Evolutionary conservation across 2,797 vertebrate genomes (phyloP).

Genomic region (Malurus splendens): DNA sequence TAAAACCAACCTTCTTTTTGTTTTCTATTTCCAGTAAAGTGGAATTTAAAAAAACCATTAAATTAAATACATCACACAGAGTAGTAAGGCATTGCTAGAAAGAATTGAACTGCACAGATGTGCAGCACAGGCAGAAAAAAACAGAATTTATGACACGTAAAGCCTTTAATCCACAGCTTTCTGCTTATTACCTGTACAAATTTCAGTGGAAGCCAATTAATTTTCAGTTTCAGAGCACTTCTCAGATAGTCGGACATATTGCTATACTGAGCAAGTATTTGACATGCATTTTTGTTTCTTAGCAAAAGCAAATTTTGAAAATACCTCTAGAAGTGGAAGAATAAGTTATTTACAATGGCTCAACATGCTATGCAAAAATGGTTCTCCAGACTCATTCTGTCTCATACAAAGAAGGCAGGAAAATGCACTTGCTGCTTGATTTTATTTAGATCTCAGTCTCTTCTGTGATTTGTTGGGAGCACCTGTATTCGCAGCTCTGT

Average conservation of each 20-base stretch:
- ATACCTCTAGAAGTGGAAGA: neutral
- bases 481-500: neutral
- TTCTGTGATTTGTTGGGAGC: neutral
- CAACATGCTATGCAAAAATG: neutral
- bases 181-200: constrained; percentile 20
- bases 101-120: neutral
- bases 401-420: neutral
- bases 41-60: constrained; percentile 18
- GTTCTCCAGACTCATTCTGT: neutral
- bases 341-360: neutral
- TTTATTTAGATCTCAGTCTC: neutral
- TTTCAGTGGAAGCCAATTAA: constrained; percentile 45
- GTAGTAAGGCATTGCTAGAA: neutral
- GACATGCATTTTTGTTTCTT: constrained; percentile 5
- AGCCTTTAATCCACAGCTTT: constrained; percentile 26
- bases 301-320: neutral
- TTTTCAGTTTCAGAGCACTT: constrained; percentile 15
- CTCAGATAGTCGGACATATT: neutral
- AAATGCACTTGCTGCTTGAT: neutral
- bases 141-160: neutral
- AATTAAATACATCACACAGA: constrained; percentile 9
- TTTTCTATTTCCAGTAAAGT: constrained; percentile 32
- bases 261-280: constrained; percentile 37
- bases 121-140: neutral
- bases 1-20: constrained; percentile 11